Evolutionary conservation across 2,888 invertebrate genomes (phyloP).

Genomic region (Ctena decussata): DNA sequence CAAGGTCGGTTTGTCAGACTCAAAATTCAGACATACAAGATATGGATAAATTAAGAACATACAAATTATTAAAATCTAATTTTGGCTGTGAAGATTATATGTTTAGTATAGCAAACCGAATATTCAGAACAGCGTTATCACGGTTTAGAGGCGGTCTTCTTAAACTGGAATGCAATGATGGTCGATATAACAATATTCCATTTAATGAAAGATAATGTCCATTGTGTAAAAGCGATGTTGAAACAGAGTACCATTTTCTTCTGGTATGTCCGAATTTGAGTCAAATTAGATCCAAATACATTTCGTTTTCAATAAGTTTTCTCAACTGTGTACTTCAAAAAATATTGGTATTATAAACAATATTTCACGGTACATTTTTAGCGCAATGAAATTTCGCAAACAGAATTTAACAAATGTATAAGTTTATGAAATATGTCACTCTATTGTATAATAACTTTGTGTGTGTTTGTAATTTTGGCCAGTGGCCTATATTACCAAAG

Average conservation of each 20-base stretch:
- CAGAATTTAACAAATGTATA: too few relatives aligned
- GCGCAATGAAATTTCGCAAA: background rate
- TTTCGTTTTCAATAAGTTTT: background rate
- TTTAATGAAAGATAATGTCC: background rate
- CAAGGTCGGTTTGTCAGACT: too few relatives aligned
- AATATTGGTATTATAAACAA: background rate
- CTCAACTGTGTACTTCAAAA: background rate
- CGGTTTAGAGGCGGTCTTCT: background rate
- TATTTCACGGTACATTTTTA: background rate
- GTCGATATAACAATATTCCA: background rate
- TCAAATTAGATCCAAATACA: background rate
- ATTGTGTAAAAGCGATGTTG: background rate
- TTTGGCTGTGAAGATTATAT: background rate
- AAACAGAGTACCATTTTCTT: background rate
- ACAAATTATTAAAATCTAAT: background rate
- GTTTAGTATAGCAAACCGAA: background rate
- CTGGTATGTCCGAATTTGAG: background rate
- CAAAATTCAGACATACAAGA: background rate
- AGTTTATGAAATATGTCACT: too few relatives aligned
- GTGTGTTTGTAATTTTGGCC: too few relatives aligned
- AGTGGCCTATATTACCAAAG: too few relatives aligned
- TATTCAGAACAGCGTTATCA: background rate
- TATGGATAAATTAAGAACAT: background rate
- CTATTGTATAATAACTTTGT: too few relatives aligned
- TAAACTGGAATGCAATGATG: background rate